Evolutionary conservation across 2,113 vertebrate species (phyloP).

Genomic region (Peucedramus taeniatus): DNA sequence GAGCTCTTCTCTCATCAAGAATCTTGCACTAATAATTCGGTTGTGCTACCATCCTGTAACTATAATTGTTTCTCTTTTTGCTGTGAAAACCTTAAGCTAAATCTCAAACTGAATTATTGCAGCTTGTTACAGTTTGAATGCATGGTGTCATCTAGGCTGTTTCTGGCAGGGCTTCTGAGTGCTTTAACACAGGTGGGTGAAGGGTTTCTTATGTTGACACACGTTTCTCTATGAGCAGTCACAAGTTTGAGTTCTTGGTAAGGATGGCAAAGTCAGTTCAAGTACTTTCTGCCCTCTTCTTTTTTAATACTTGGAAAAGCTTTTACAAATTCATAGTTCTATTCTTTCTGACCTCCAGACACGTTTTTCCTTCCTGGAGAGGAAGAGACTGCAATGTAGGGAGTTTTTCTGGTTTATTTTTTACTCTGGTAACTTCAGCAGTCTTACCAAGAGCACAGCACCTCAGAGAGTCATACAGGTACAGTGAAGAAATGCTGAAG

Average conservation of each 20-base stretch:
- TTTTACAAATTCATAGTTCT: not conserved
- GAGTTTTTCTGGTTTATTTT: not conserved
- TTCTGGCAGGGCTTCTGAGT: not conserved
- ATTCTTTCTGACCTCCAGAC: not conserved
- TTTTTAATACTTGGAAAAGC: not conserved
- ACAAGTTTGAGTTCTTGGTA: not conserved
- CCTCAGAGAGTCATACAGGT: accelerated
- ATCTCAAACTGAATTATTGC: not conserved
- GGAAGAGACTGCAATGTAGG: not conserved
- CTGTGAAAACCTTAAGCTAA: not conserved
- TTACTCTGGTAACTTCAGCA: not conserved
- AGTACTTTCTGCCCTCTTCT: not conserved
- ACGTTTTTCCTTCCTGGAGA: not conserved
- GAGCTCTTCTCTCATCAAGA: not conserved
- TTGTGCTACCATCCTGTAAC: not conserved
- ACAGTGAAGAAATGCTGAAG: not conserved
- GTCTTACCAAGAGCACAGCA: not conserved
- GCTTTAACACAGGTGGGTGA: not conserved
- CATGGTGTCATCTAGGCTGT: accelerated
- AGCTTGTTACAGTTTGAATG: not conserved
- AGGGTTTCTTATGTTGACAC: not conserved
- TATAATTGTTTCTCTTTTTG: not conserved
- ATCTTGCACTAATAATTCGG: not conserved
- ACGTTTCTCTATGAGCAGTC: not conserved
- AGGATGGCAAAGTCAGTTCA: not conserved